phyloP scores from a whole-genome alignment of 2,797 vertebrate genomes.

The Poeciliopsis paucimaculata region DNA sequence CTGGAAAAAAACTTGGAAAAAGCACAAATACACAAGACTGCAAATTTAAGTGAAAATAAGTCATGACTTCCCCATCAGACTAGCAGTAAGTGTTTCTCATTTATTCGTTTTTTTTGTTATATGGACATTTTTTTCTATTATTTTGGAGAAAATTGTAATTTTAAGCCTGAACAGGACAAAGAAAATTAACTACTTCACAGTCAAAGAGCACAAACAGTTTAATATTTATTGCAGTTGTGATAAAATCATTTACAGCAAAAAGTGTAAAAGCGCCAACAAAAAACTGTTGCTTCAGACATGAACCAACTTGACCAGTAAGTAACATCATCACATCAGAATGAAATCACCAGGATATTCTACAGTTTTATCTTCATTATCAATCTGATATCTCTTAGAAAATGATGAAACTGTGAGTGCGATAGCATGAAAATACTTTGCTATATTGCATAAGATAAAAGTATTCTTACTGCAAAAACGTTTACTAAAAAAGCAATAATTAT shows the following conservation, averaged over 20 bases:
- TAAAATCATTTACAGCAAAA: constrained; percentile 12
- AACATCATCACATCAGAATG: constrained; percentile 4
- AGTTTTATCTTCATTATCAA: background rate
- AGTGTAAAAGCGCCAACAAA: constrained; percentile 1
- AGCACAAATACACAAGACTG: background rate
- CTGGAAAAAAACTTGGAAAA: background rate
- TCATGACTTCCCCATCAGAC: background rate
- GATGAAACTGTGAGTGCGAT: constrained; percentile 1
- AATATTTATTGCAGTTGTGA: background rate
- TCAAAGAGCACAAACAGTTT: constrained; percentile 15
- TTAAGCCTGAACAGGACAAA: constrained; percentile 24
- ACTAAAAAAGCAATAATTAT: background rate
- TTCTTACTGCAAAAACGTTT: background rate
- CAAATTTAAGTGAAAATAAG: background rate
- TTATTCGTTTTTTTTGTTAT: background rate
- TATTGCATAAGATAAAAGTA: background rate
- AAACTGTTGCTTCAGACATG: constrained; percentile 14
- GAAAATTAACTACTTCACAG: background rate
- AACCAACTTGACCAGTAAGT: constrained; percentile 4
- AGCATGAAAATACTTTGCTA: background rate
- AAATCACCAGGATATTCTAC: constrained; percentile 11
- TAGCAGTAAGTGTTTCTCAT: background rate
- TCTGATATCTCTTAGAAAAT: background rate
- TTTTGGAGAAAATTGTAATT: background rate
- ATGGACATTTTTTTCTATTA: background rate